Conservation (phyloP, 2,888 invertebrate species). For the Caenorhabditis angaria region DNA sequence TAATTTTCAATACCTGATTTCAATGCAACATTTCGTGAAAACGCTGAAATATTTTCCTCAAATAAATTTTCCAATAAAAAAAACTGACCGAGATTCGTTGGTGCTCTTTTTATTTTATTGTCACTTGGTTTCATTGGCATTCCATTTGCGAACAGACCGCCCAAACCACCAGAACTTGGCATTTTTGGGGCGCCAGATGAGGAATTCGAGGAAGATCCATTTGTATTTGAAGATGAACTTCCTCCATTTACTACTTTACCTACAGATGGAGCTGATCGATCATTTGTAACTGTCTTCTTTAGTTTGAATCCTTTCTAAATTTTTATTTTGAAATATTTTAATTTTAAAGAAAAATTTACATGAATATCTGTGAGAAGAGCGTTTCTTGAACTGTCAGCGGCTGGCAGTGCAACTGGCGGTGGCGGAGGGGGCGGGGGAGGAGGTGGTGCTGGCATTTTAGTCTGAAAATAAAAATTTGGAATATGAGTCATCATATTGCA, state of each 20-base stretch:
- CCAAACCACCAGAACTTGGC: slow-evolving; percentile 38
- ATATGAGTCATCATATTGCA: slow-evolving; percentile 23
- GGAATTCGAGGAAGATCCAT: neutral
- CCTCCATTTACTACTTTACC: slow-evolving; percentile 39
- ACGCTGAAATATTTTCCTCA: too few species aligned
- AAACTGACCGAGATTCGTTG: slow-evolving; percentile 38
- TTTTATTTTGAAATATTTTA: neutral
- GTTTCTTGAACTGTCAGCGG: slow-evolving; percentile 35
- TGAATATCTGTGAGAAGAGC: slow-evolving; percentile 54
- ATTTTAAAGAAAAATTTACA: slow-evolving; percentile 15
- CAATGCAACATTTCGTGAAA: neutral
- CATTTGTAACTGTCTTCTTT: slow-evolving; percentile 64
- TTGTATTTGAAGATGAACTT: neutral
- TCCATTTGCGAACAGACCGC: slow-evolving; percentile 69
- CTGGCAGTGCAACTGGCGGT: slow-evolving; percentile 23
- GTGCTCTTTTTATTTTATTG: slow-evolving; percentile 51
- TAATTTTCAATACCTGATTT: neutral
- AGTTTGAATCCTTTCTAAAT: slow-evolving; percentile 56
- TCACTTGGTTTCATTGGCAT: slow-evolving; percentile 68
- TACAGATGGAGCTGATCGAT: slow-evolving; percentile 59
- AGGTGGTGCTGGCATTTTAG: slow-evolving; percentile 43
- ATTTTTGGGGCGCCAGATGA: slow-evolving; percentile 7
- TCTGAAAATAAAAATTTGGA: neutral
- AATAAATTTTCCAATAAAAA: too few species aligned
- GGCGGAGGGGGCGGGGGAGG: slow-evolving; percentile 47